phyloP scores from a whole-genome alignment of 2,888 invertebrate genomes.

The Platerodrilus igneus region DNA sequence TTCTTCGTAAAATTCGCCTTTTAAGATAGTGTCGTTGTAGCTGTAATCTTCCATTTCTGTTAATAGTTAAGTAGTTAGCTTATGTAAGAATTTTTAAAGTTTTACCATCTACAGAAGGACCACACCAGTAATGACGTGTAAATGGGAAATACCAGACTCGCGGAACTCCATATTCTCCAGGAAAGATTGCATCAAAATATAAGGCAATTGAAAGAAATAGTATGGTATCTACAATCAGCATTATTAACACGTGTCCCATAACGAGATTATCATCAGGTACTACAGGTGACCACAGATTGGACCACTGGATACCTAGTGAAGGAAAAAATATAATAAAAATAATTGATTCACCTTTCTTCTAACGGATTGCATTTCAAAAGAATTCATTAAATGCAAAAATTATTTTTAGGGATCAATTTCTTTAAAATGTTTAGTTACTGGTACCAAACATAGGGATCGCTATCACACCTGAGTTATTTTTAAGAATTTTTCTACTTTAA shows the following conservation, averaged over 20 bases:
- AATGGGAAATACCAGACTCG: conserved; percentile 19
- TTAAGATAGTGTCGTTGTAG: conserved; percentile 33
- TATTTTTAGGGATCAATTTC: too few relatives aligned
- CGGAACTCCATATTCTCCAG: conserved; percentile 53
- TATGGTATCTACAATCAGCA: conserved; percentile 63
- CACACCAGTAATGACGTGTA: conserved; percentile 12
- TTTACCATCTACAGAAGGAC: not conserved
- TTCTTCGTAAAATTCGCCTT: conserved; percentile 47
- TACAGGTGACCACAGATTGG: conserved; percentile 57
- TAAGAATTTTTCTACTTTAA: too few relatives aligned
- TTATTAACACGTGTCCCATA: conserved; percentile 65
- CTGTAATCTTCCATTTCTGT: conserved; percentile 1
- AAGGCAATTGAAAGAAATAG: conserved; percentile 72
- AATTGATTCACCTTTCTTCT: too few relatives aligned
- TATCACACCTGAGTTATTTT: too few relatives aligned
- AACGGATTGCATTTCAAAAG: too few relatives aligned
- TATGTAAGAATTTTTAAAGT: not conserved
- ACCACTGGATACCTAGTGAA: conserved; percentile 57
- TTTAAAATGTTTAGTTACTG: too few relatives aligned
- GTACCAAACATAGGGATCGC: too few relatives aligned
- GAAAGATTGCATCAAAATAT: conserved; percentile 81
- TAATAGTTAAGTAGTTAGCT: not conserved
- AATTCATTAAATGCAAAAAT: too few relatives aligned
- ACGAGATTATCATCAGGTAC: conserved; percentile 64
- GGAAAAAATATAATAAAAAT: conserved; percentile 3